Base-by-base conservation (phyloP, 2,113 vertebrate species). In the Poecile atricapillus region DNA sequence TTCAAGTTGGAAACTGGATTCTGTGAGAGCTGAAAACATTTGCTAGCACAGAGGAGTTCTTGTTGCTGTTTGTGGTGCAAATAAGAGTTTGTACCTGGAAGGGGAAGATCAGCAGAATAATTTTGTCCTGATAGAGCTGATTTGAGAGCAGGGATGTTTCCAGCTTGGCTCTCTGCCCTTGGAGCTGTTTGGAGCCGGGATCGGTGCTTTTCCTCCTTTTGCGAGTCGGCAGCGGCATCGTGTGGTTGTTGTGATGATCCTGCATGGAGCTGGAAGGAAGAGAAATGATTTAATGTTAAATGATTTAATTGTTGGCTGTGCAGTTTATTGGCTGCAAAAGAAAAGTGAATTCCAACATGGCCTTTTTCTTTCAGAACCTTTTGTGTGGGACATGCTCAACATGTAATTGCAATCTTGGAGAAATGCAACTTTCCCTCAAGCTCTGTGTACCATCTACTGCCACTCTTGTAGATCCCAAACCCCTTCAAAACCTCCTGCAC, bases 241-340 rank as follows among this genome's bases (percentile, higher is more conserved):
- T 64, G 60, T 43, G 76, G 60, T 18, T 52, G 30, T 21, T 64
- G 28, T 4, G 59, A 17, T 28, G 13, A n/a, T n/a, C n/a, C n/a
- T n/a, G n/a, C n/a, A n/a, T n/a, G n/a, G n/a, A n/a, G n/a, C n/a
- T n/a, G n/a, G n/a, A n/a, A n/a, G 43, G 56, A 49, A 25, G 28
- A 4, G 0, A 8, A 50, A 44, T 12, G 3, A 5, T 46, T 11
- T 37, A 2, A 24, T 15, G n/a, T n/a, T n/a, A 8, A 50, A 44
- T 12, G 3, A 5, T 46, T 11, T 37, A 2, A 24, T 15, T 37
- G 25, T 31, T 55, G 62, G 50, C 39, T 17, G 3, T 68, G 63
- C 10, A 27, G 41, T 47, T 56, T 31, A 15, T 10, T 0, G 22
- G 22, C 43, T 58, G 43, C 11, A 39, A 39, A 47, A 39, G 10